Base-by-base conservation (phyloP, 2,113 vertebrate genomes). In the Oreotrochilus melanogaster region DNA sequence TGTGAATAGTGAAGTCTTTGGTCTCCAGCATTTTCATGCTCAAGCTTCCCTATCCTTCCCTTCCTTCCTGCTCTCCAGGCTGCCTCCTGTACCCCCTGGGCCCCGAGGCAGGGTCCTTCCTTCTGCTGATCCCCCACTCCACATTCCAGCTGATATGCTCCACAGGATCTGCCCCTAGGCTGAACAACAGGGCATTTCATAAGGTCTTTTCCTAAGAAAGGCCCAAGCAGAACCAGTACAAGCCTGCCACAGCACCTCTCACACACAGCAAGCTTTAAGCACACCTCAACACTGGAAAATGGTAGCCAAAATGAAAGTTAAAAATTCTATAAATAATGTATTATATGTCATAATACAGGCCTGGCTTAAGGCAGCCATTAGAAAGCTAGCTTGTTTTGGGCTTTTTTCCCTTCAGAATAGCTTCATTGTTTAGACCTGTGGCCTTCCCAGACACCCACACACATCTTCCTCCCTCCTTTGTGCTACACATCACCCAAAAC, bases 111-210 rank as follows among this genome's bases (percentile, higher is more conserved):
- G 0, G 10, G 24, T 50, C 33, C 37, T 42, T 81, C 28, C 37
- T 30, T 23, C 15, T 31, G 13, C 65, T 2, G 0, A 23, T 19
- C 2, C 19, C 51, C 4, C 0, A n/a, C 30, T 47, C 12, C 8
- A 0, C 0, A 6, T 43, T 51, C 48, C 6, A 2, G 42, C 31
- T 43, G 35, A 33, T 0, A 0, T 18, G 54, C 8, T 54, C 39
- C 50, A 24, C 1, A 0, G 17, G 25, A 50, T 31, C 51, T 31
- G 45, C 17, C 43, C 15, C 14, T 3, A 3, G 7, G 7, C 19
- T 10, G 18, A 66, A 45, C 1, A 6, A 61, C 0, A 0, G 18
- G 48, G 2, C 15, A 22, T 14, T 66, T 51, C 47, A 23, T 6
- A 27, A 53, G 3, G 15, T 16, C 21, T 48, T 35, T 31, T 33